Percentiles rank a stretch among this genome's conserved stretches.
Conservation (phyloP, 1,140 invertebrate species). For the Cataglyphis hispanica region DNA sequence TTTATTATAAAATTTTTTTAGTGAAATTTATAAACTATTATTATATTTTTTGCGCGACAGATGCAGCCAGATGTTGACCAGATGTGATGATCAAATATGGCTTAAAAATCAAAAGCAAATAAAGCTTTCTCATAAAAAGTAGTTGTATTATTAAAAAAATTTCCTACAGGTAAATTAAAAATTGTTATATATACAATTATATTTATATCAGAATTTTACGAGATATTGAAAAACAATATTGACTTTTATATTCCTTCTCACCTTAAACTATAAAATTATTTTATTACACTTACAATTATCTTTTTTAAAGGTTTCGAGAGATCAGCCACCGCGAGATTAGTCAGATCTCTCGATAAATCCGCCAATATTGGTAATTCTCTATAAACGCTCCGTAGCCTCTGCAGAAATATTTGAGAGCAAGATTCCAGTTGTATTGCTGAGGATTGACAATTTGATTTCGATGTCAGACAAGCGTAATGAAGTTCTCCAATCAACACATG, state of each 20-base stretch:
- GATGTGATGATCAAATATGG: too few relatives aligned
- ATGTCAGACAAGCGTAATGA: slow-evolving; percentile 77
- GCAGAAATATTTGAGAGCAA: slow-evolving; percentile 74
- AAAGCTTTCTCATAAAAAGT: too few relatives aligned
- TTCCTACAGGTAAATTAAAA: too few relatives aligned
- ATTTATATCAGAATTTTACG: background rate
- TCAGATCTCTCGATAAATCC: slow-evolving; percentile 76
- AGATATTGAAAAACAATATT: background rate
- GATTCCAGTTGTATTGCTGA: slow-evolving; percentile 62
- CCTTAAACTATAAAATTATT: background rate
- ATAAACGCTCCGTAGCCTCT: slow-evolving; percentile 75
- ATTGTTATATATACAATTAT: too few relatives aligned
- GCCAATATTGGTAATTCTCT: slow-evolving; percentile 78
- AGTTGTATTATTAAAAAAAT: too few relatives aligned
- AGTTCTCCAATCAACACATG: slow-evolving; percentile 77
- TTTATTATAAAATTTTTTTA: background rate
- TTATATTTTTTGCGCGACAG: too few relatives aligned
- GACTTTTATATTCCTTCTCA: background rate
- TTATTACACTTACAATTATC: slow-evolving; percentile 73
- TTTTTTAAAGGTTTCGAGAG: slow-evolving; percentile 75
- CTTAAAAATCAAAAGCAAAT: too few relatives aligned
- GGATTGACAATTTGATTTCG: slow-evolving; percentile 65
- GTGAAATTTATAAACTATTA: too few relatives aligned
- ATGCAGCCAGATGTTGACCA: too few relatives aligned
- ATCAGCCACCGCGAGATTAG: slow-evolving; percentile 66